These are phyloP conservation scores for Damaliscus lunatus DNA, from an alignment of 2,113 vertebrate genomes.

Conservation along the genomic window DNA sequence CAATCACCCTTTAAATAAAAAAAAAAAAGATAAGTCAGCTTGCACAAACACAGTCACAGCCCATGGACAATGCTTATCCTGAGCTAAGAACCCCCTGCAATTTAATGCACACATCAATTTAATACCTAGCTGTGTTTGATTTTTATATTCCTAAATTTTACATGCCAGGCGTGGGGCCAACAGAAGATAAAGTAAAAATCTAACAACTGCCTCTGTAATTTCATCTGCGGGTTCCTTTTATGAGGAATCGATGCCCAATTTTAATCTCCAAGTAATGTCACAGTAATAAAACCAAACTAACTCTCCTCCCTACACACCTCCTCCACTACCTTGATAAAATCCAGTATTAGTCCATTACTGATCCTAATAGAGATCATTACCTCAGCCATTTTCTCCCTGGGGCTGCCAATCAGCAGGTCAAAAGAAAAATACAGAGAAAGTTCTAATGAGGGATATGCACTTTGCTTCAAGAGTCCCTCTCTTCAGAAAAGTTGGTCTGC, in stretches of 20 bases:
- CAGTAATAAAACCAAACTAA: slow-evolving; percentile 16
- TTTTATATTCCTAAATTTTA: slow-evolving; percentile 43
- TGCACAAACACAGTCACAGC: neutral
- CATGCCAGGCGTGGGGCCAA: neutral
- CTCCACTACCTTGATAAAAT: neutral
- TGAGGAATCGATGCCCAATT: slow-evolving; percentile 28
- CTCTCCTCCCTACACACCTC: neutral
- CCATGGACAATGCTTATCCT: neutral
- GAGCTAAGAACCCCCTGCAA: neutral
- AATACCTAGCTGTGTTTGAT: slow-evolving; percentile 20
- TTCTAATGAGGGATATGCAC: neutral
- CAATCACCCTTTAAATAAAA: neutral
- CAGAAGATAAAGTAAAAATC: neutral
- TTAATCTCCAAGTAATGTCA: slow-evolving; percentile 9
- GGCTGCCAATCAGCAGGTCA: neutral
- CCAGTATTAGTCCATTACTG: slow-evolving; percentile 5
- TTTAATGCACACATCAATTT: neutral
- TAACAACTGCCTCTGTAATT: neutral
- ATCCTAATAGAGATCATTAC: neutral
- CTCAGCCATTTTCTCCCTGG: neutral
- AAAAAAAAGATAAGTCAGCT: neutral
- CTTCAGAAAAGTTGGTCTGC: neutral
- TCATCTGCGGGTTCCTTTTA: neutral
- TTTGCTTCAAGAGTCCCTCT: neutral
- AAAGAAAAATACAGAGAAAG: neutral